These are phyloP conservation scores for Montipora foliosa DNA, from an alignment of 64 coral and sea anemone genomes.

Conservation along the genomic window DNA sequence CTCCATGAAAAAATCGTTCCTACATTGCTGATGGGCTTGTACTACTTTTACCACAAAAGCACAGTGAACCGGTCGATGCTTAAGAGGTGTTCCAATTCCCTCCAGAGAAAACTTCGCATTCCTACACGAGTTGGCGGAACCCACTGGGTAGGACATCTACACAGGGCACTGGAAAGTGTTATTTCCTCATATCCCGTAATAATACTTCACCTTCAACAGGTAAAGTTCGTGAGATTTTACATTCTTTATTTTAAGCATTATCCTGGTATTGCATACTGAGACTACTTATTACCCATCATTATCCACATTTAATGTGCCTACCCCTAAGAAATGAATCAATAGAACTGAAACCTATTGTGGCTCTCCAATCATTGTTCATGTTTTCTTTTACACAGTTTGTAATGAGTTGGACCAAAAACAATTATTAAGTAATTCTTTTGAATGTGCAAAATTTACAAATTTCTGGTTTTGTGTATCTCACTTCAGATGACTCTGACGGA, in stretches of 20 bases:
- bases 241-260: conserved; percentile 26
- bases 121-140: conserved; percentile 66
- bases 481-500: conserved; percentile 32
- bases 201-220: conserved; percentile 64
- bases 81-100: conserved; percentile 39
- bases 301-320: conserved; percentile 38
- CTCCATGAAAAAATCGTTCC: conserved; percentile 13
- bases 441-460: conserved; percentile 20
- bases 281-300: neutral
- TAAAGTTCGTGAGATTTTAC: conserved; percentile 40
- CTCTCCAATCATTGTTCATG: conserved; percentile 32
- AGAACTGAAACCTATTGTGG: conserved; percentile 20
- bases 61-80: conserved; percentile 48
- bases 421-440: conserved; percentile 38
- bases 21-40: conserved; percentile 47
- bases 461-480: conserved; percentile 10
- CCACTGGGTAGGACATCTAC: conserved; percentile 57
- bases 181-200: conserved; percentile 57
- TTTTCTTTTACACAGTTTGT: conserved; percentile 18
- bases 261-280: conserved; percentile 4
- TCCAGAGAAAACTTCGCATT: conserved; percentile 43
- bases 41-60: conserved; percentile 60
- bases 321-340: conserved; percentile 24
- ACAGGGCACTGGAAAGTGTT: conserved; percentile 61
- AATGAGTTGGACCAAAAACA: conserved; percentile 39